Evolutionary conservation across 2,113 vertebrate species (phyloP).

Genomic region (Beaufortia kweichowensis): DNA sequence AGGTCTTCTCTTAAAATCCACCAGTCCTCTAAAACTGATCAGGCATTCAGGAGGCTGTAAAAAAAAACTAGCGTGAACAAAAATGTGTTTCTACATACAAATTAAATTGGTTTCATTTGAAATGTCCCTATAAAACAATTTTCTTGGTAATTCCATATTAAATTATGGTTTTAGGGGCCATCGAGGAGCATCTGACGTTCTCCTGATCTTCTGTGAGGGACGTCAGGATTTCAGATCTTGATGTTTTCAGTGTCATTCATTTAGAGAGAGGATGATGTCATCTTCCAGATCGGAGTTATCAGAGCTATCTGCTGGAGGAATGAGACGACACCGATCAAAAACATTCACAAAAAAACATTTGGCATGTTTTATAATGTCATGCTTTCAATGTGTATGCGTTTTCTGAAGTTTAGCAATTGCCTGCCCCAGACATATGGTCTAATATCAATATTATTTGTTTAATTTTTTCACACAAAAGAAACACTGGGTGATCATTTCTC

Average conservation of each 20-base stretch:
- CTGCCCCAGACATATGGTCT: too few species aligned
- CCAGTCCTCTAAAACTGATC: slow-evolving; percentile 4
- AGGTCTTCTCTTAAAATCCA: not conserved
- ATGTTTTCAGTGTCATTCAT: slow-evolving; percentile 66
- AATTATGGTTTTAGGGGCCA: not conserved
- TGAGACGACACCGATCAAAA: not conserved
- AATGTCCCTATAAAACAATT: slow-evolving; percentile 12
- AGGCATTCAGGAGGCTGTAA: slow-evolving; percentile 11
- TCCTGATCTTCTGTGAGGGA: slow-evolving; percentile 7
- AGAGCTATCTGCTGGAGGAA: slow-evolving; percentile 87
- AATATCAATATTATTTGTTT: too few species aligned
- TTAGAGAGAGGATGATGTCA: slow-evolving; percentile 92
- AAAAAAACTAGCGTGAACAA: slow-evolving; percentile 30
- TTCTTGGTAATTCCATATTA: not conserved
- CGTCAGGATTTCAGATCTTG: too few species aligned
- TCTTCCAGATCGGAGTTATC: slow-evolving; percentile 98
- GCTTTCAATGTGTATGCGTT: too few species aligned
- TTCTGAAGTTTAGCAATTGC: too few species aligned
- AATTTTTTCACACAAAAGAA: too few species aligned
- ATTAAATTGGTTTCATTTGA: not conserved
- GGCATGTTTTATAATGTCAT: too few species aligned
- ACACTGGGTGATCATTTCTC: too few species aligned
- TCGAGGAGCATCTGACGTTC: not conserved
- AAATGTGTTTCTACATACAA: slow-evolving; percentile 27
- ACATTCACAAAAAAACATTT: not conserved